Conservation (phyloP, 2,888 invertebrate genomes). For the Sinopyrophorus schimmeli region DNA sequence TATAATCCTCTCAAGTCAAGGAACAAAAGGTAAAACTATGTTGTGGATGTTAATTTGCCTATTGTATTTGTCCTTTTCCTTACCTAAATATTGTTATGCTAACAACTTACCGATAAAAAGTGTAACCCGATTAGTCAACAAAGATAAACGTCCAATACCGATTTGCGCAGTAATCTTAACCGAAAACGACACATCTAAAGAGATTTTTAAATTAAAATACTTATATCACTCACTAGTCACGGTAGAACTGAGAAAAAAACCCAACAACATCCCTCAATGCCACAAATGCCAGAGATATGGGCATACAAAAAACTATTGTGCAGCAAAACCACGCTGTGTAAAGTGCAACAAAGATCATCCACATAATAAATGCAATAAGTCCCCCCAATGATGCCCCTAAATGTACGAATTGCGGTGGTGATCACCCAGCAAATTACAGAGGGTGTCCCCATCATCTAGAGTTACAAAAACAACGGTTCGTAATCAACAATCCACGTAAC, state of each 20-base stretch:
- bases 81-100: too few relatives aligned
- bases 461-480: slow-evolving; percentile 1
- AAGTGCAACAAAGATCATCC: slow-evolving; percentile 7
- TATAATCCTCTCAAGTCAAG: too few relatives aligned
- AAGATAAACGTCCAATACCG: slow-evolving; percentile 4
- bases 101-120: slow-evolving; percentile 3
- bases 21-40: too few relatives aligned
- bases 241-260: slow-evolving; percentile 8
- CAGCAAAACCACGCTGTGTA: slow-evolving; percentile 1
- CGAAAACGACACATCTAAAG: slow-evolving; percentile 3
- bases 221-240: slow-evolving; percentile 2
- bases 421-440: slow-evolving; percentile 2
- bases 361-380: neutral
- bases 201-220: slow-evolving; percentile 7
- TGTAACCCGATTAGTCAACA: slow-evolving; percentile 9
- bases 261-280: slow-evolving; percentile 7
- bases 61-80: too few relatives aligned
- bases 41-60: too few relatives aligned
- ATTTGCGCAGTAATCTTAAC: slow-evolving; percentile 5
- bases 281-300: slow-evolving; percentile 6
- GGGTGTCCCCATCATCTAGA: slow-evolving; percentile 2
- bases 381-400: neutral
- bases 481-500: too few relatives aligned
- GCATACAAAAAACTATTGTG: slow-evolving; percentile 11
- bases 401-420: slow-evolving; percentile 7